These are phyloP conservation scores for Myathropa florea DNA, from an alignment of 2,888 invertebrate genomes.

Conservation along the genomic window DNA sequence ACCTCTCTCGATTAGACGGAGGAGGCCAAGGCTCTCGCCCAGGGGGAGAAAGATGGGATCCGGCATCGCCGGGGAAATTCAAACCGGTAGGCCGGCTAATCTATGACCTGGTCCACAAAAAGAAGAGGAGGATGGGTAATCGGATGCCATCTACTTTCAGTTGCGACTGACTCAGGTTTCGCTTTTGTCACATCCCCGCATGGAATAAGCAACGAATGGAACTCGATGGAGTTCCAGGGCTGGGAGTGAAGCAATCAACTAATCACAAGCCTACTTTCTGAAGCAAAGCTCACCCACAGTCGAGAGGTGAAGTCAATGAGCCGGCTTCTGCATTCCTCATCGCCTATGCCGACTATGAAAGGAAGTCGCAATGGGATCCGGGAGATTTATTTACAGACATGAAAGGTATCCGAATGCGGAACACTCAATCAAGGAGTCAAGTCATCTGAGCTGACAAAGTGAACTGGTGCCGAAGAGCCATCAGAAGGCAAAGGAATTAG, in stretches of 20 bases:
- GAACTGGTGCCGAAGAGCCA: too few species aligned
- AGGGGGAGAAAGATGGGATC: too few species aligned
- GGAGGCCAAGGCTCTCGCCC: neutral
- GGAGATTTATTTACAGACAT: neutral
- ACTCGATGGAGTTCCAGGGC: neutral
- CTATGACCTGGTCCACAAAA: too few species aligned
- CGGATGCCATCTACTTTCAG: neutral
- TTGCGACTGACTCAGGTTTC: neutral
- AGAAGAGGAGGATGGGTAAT: neutral
- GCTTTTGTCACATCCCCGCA: too few species aligned
- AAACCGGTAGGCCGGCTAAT: too few species aligned
- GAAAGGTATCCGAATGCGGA: neutral
- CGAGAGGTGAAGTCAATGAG: neutral
- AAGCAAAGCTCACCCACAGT: neutral
- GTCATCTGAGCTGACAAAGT: too few species aligned
- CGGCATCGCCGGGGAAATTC: too few species aligned
- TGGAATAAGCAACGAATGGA: too few species aligned
- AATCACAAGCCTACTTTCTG: neutral
- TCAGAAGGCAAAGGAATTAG: too few species aligned
- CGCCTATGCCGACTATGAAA: too few species aligned
- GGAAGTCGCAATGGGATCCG: neutral
- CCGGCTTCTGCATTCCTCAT: too few species aligned
- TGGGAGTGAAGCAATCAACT: neutral
- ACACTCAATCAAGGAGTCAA: neutral
- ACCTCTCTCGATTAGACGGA: neutral